Evolutionary conservation across 2,888 invertebrate species (phyloP).

Genomic region (Phorcus lineatus): DNA sequence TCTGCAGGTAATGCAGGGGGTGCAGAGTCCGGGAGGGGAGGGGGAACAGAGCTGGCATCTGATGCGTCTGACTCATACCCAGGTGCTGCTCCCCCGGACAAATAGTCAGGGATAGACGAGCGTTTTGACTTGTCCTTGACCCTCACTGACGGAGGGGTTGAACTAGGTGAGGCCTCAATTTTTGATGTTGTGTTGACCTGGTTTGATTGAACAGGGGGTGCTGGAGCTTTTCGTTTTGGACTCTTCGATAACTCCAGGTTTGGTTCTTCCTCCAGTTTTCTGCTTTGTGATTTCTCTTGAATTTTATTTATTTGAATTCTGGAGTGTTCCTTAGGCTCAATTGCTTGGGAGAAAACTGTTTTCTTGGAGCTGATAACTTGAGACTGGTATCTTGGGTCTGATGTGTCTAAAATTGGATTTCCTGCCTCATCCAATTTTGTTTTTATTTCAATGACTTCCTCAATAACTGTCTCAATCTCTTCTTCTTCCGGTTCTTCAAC

Average conservation of each 20-base stretch:
- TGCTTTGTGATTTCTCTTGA: not conserved
- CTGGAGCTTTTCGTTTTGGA: conserved; percentile 15
- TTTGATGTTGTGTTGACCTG: conserved; percentile 4
- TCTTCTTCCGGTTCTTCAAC: not conserved
- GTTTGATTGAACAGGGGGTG: conserved; percentile 8
- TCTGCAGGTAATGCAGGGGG: conserved; percentile 49
- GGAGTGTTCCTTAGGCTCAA: not conserved
- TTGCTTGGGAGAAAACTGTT: not conserved
- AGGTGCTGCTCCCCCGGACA: not conserved
- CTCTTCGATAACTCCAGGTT: not conserved
- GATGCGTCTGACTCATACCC: conserved; percentile 33
- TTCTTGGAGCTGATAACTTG: not conserved
- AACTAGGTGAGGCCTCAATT: conserved; percentile 1
- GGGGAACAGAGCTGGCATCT: conserved; percentile 54
- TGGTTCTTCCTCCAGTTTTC: not conserved
- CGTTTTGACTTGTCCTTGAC: not conserved
- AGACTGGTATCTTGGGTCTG: not conserved
- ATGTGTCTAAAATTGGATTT: not conserved
- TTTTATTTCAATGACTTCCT: conserved; percentile 1
- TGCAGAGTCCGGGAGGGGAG: conserved; percentile 56
- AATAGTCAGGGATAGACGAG: not conserved
- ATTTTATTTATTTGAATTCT: not conserved
- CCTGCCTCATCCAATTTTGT: conserved; percentile 1
- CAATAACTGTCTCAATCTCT: not conserved
- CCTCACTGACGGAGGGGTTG: not conserved